These are phyloP conservation scores for Pocillopora damicornis DNA, from an alignment of 64 coral and sea anemone genomes.

Conservation along the genomic window DNA sequence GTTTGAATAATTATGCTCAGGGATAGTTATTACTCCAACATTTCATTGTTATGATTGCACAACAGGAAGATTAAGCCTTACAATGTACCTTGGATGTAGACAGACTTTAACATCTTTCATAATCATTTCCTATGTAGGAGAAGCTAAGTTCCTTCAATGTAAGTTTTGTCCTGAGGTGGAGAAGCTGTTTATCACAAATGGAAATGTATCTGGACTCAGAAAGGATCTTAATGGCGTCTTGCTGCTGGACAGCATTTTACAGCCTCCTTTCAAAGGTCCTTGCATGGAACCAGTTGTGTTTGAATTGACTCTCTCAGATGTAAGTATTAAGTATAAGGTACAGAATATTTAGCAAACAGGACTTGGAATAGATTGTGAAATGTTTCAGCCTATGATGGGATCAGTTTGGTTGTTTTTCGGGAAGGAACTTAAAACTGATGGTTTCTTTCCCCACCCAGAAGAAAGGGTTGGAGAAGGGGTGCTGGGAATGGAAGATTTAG, in stretches of 20 bases:
- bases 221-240: conserved; percentile 95
- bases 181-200: conserved; percentile 89
- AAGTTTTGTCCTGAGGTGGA: conserved; percentile 83
- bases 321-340: conserved; percentile 30
- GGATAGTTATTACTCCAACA: too few species aligned
- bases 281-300: conserved; percentile 46
- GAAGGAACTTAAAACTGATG: too few species aligned
- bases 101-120: too few species aligned
- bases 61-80: neutral
- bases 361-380: too few species aligned
- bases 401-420: too few species aligned
- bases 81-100: neutral
- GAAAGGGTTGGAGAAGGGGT: too few species aligned
- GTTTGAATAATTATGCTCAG: too few species aligned
- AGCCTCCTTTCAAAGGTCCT: conserved; percentile 56
- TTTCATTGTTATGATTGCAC: neutral
- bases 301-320: conserved; percentile 83
- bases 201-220: conserved; percentile 65
- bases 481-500: too few species aligned
- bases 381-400: too few species aligned
- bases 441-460: too few species aligned
- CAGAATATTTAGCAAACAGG: too few species aligned
- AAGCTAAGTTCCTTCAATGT: conserved; percentile 42
- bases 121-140: neutral
- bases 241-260: conserved; percentile 83